Base-by-base conservation (phyloP, 2,797 vertebrate species). In the Alfaro cultratus region DNA sequence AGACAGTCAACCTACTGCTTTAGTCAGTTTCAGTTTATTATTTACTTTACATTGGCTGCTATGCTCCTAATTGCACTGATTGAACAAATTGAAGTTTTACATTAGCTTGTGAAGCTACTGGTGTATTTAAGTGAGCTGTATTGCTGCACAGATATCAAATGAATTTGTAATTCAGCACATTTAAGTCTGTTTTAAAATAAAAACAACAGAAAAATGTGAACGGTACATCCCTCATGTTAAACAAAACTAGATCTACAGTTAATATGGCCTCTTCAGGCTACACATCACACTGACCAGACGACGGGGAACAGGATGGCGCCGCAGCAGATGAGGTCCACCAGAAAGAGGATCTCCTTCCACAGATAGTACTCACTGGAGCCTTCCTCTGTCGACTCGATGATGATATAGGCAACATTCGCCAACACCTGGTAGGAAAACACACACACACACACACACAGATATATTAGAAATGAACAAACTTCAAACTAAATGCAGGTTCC, bases 301-400 rank as follows among this genome's bases (percentile, higher is more conserved):
- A 97, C 97, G 0, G 97, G 96, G 85, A 97, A 97, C 11, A 97
- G 96, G 83, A 97, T 96, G 83, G 96, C 94, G 3, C 96, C 96
- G 0, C 97, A 97, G 93, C 96, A 97, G 90, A 97, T 95, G 77
- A 97, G 96, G 83, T 97, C 97, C 0, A 97, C 96, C 80, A 97
- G 94, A 70, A 97, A 97, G 21, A 97, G 94, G 80, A 97, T 95
- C 91, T 97, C 94, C 93, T 96, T 97, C 97, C 97, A 97, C 67
- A 97, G 88, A 0, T 94, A 84, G 29, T 97, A 97, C 73, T 97
- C 96, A 5, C 95, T 97, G 82, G 96, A 86, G 0, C 97, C 96
- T 83, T 97, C 96, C 92, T 97, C 97, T 0, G 96, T 95, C 2
- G 97, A 97, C 89, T 97, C 96, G 0, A 97, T 95, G 89, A 97